Conservation (phyloP, 2,797 vertebrate species). For the Myotis daubentonii region DNA sequence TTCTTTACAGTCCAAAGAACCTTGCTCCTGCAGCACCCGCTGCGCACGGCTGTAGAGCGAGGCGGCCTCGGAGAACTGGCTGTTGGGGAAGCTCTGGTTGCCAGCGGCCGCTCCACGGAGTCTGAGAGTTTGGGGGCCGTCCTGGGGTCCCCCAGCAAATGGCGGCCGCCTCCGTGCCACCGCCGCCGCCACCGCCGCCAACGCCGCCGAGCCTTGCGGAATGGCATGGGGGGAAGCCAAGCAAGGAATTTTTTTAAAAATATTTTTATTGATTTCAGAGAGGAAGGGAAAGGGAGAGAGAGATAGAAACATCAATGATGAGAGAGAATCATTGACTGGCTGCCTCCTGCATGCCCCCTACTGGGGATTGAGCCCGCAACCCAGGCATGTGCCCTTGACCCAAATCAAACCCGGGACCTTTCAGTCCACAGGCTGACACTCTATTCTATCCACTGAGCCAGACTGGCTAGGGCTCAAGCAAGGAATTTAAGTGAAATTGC, state of each 20-base stretch:
- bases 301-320: too few species aligned
- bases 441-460: too few species aligned
- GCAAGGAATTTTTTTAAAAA: too few species aligned
- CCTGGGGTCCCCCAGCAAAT: background rate
- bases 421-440: too few species aligned
- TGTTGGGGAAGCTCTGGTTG: slow-evolving; percentile 91
- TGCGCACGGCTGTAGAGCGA: slow-evolving; percentile 90
- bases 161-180: background rate
- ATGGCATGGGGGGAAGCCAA: background rate
- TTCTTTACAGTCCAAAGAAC: slow-evolving; percentile 87
- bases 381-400: too few species aligned
- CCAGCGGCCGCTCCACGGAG: slow-evolving; percentile 86
- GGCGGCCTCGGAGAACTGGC: slow-evolving; percentile 93
- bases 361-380: too few species aligned
- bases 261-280: too few species aligned
- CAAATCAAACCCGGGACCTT: too few species aligned
- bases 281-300: too few species aligned
- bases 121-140: slow-evolving; percentile 86
- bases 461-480: background rate
- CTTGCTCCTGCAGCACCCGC: slow-evolving; percentile 86
- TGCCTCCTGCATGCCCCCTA: too few species aligned
- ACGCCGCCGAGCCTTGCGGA: fast-evolving
- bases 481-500: background rate
- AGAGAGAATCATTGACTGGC: too few species aligned
- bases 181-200: too few species aligned